Evolutionary conservation across 2,888 invertebrate genomes (phyloP).

Genomic region (Campopleginae sp.): DNA sequence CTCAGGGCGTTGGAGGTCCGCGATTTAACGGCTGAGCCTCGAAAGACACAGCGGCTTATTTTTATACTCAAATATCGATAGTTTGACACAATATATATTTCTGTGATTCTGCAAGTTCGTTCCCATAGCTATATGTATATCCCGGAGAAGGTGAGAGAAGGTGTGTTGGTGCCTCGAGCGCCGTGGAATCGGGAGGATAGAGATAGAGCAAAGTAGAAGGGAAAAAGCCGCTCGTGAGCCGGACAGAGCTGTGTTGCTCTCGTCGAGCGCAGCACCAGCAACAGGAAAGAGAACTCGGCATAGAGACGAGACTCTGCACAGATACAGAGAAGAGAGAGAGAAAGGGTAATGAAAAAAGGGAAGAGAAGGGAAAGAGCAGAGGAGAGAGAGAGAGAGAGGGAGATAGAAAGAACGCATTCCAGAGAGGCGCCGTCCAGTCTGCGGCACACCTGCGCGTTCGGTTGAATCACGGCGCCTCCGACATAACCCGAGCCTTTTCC

Average conservation of each 20-base stretch:
- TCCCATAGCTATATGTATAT: slow-evolving; percentile 26
- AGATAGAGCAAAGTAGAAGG: slow-evolving; percentile 20
- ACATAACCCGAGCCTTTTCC: slow-evolving; percentile 79
- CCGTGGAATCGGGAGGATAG: slow-evolving; percentile 69
- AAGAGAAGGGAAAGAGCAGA: slow-evolving; percentile 37
- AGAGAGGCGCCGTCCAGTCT: slow-evolving; percentile 83
- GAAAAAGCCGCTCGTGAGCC: slow-evolving; percentile 39
- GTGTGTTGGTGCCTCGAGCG: slow-evolving; percentile 52
- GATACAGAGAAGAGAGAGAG: slow-evolving; percentile 54
- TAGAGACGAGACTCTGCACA: slow-evolving; percentile 46
- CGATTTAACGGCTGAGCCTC: not conserved
- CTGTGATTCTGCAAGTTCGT: not conserved
- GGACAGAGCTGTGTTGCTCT: slow-evolving; percentile 44
- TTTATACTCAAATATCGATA: not conserved
- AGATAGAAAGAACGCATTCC: slow-evolving; percentile 79
- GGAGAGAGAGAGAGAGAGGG: slow-evolving; percentile 57
- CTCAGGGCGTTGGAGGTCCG: not conserved
- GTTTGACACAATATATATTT: not conserved
- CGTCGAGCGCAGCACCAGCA: slow-evolving; percentile 42
- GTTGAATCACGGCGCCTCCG: slow-evolving; percentile 82
- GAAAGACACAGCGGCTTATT: not conserved
- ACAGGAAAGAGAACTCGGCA: slow-evolving; percentile 57
- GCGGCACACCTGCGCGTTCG: slow-evolving; percentile 83
- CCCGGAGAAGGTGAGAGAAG: slow-evolving; percentile 44
- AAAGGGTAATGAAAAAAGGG: slow-evolving; percentile 29